Conservation (phyloP, 2,113 vertebrate genomes). For the Turdus rufiventris region DNA sequence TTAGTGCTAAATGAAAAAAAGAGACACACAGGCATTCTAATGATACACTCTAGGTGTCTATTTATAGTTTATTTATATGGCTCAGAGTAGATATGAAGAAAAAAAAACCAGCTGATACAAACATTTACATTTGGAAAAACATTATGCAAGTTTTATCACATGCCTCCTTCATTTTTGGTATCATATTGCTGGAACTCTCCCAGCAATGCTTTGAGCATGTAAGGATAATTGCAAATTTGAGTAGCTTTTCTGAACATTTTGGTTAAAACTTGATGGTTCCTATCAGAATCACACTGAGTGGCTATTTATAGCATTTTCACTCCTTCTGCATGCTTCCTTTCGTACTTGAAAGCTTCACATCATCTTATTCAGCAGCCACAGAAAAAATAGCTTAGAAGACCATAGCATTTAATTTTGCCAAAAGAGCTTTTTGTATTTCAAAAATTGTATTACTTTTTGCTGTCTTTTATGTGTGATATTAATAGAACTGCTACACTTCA, state of each 20-base stretch:
- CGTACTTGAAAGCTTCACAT: conserved; percentile 15
- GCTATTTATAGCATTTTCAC: conserved; percentile 30
- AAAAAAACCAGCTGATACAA: not conserved
- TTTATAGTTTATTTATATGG: not conserved
- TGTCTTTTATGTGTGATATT: not conserved
- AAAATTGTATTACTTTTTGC: not conserved
- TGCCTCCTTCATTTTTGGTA: not conserved
- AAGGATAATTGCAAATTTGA: not conserved
- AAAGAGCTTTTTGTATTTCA: not conserved
- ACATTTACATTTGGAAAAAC: not conserved
- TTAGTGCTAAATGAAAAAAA: not conserved
- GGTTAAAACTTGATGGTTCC: not conserved
- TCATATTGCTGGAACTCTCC: not conserved
- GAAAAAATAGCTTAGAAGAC: conserved; percentile 45
- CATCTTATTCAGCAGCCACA: conserved; percentile 33
- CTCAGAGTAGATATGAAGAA: not conserved
- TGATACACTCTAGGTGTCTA: not conserved
- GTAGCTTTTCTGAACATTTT: not conserved
- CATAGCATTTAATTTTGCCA: conserved; percentile 34
- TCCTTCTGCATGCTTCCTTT: not conserved
- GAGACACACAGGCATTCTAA: not conserved
- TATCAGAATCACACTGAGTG: not conserved
- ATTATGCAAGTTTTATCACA: not conserved
- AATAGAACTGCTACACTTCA: not conserved
- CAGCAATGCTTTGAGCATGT: not conserved